A percentile compares a stretch with the other conserved stretches of the same genome.
Evolutionary conservation across 2,113 vertebrate species (phyloP).

Genomic region (Boleophthalmus pectinirostris): DNA sequence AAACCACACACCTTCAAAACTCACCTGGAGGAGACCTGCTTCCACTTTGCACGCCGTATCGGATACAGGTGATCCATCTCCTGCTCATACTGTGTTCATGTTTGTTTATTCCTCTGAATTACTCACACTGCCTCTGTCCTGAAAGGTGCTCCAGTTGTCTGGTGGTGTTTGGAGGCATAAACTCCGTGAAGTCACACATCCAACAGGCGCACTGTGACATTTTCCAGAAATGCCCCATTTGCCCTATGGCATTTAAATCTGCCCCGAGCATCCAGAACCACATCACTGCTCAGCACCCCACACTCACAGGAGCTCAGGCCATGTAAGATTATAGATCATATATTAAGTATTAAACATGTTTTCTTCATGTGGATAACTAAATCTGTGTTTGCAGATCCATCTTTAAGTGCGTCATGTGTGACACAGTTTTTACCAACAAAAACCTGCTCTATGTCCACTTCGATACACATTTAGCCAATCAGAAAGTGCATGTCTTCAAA

Average conservation of each 20-base stretch:
- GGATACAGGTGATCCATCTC: slow-evolving; percentile 84
- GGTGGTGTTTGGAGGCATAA: slow-evolving; percentile 92
- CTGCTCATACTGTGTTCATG: background rate
- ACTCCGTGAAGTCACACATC: slow-evolving; percentile 95
- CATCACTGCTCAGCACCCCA: slow-evolving; percentile 86
- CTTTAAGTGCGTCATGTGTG: slow-evolving; percentile 97
- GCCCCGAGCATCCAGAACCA: slow-evolving; percentile 88
- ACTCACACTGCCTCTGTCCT: background rate
- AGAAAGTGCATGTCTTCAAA: slow-evolving; percentile 93
- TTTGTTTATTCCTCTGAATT: background rate
- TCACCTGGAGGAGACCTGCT: slow-evolving; percentile 86
- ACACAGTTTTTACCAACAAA: slow-evolving; percentile 94
- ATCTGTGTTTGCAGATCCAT: slow-evolving; percentile 81
- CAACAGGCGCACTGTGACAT: slow-evolving; percentile 93
- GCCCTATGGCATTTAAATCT: slow-evolving; percentile 97
- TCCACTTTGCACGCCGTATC: slow-evolving; percentile 91
- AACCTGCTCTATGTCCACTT: slow-evolving; percentile 93
- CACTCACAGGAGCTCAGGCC: slow-evolving; percentile 81
- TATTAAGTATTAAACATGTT: background rate
- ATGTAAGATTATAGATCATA: slow-evolving; percentile 68
- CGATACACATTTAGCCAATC: slow-evolving; percentile 89
- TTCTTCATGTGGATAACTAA: background rate
- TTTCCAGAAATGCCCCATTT: slow-evolving; percentile 96
- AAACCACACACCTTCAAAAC: slow-evolving; percentile 80
- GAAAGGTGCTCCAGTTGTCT: slow-evolving; percentile 92